Percentiles rank a stretch among this genome's conserved stretches.
phyloP scores from a whole-genome alignment of 1,140 invertebrate genomes.

The Hydropsyche tenuis region DNA sequence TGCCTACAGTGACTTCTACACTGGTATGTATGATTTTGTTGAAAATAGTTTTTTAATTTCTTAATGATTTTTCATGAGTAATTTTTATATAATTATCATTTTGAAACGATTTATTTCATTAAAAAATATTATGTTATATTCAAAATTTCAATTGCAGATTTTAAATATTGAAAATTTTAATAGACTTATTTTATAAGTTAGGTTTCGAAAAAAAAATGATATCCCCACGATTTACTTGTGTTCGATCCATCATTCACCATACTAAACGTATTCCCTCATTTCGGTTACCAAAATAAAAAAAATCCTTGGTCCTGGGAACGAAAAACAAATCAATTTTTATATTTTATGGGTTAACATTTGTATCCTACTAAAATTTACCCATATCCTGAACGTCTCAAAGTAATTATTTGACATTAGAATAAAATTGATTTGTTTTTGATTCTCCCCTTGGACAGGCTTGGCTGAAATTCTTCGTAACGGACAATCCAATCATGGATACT shows the following conservation, averaged over 20 bases:
- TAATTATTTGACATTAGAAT: slow-evolving; percentile 2
- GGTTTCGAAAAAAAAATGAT: too few relatives aligned
- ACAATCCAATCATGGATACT: slow-evolving; percentile 59
- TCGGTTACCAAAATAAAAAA: slow-evolving; percentile 3
- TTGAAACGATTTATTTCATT: too few relatives aligned
- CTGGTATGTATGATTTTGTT: slow-evolving; percentile 56
- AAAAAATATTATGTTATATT: too few relatives aligned
- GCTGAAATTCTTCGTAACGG: slow-evolving; percentile 65
- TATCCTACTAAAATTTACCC: slow-evolving; percentile 23
- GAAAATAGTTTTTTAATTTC: too few relatives aligned
- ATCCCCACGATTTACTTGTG: too few relatives aligned
- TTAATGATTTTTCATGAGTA: too few relatives aligned
- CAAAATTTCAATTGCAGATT: too few relatives aligned
- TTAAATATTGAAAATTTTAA: too few relatives aligned
- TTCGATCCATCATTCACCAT: too few relatives aligned
- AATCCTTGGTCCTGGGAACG: slow-evolving; percentile 32
- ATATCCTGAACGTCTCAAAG: slow-evolving; percentile 6
- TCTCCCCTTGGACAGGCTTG: slow-evolving; percentile 56
- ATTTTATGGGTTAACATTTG: slow-evolving; percentile 17
- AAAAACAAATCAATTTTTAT: slow-evolving; percentile 49
- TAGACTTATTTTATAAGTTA: too few relatives aligned
- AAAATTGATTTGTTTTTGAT: slow-evolving; percentile 51
- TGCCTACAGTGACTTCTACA: slow-evolving; percentile 60
- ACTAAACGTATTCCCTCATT: too few relatives aligned
- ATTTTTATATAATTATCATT: too few relatives aligned